Base-by-base conservation (phyloP, 2,797 vertebrate genomes). In the Gorsachius magnificus region DNA sequence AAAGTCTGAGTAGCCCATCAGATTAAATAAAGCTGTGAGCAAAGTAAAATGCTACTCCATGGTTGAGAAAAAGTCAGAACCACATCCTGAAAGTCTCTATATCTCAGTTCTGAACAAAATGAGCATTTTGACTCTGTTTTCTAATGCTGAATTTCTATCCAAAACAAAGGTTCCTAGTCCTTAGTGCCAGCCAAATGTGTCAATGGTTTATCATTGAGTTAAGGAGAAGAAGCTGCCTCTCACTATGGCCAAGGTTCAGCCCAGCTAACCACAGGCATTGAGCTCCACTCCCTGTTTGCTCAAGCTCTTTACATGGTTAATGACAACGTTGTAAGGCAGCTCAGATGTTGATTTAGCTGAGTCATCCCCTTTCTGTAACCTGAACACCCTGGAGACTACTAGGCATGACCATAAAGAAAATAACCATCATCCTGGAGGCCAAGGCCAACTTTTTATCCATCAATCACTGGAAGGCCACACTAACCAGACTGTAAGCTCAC, bases 341-440 rank as follows among this genome's bases (percentile, higher is more conserved):
- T 89, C 63, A 94, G 68, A 66, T 60, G 81, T 56, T 91, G 89
- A 66, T 11, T 74, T 9, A 92, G 90, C 68, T 85, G 88, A 94
- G 70, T 93, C 93, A 96, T 25, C 9, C 76, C 28, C 14, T 45
- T 82, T 72, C 74, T 70, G 89, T 74, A 95, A 80, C 43, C 77
- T 90, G 60, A 83, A 63, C 50, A 50, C 17, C 38, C 75, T n/a
- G 26, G 13, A 92, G 54, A 68, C 19, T 50, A 31, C 43, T 68
- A 90, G 56, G 53, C 41, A 50, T 50, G 41, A 84, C 68, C 68
- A 46, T 17, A 71, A 90, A 68, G 53, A 65, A 38, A 63, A 70
- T 12, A 80, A 87, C 64, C 75, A 63, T n/a, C 17, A 10, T 35
- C 66, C n/a, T 58, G 57, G 24, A 58, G 46, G 21, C 35, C 45